Conservation (phyloP, 2,888 invertebrate genomes). For the Rapana venosa region DNA sequence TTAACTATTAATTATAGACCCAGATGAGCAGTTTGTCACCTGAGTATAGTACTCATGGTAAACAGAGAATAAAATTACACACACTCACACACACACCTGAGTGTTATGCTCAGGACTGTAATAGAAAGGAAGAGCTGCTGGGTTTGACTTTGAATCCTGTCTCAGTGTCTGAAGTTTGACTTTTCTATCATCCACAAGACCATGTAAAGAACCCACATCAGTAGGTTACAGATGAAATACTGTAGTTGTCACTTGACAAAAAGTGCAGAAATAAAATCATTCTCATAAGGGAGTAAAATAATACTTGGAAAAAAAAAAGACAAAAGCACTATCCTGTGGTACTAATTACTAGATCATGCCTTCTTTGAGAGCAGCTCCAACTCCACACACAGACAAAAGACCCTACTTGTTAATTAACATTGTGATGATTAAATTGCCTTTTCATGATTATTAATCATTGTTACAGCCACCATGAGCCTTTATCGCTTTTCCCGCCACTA, state of each 20-base stretch:
- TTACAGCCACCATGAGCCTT: slow-evolving; percentile 43
- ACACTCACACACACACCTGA: background rate
- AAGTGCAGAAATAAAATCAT: no score
- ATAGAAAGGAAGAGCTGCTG: background rate
- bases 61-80: background rate
- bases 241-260: no score
- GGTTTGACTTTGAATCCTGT: background rate
- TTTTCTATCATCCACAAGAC: background rate
- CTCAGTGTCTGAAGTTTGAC: background rate
- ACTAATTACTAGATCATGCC: background rate
- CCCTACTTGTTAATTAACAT: background rate
- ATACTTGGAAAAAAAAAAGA: no score
- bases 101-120: no score
- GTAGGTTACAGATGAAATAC: no score
- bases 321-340: no score
- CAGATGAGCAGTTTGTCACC: background rate
- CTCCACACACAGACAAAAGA: background rate
- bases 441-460: background rate
- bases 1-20: background rate
- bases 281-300: no score
- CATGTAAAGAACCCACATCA: background rate
- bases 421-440: background rate
- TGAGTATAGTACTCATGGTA: background rate
- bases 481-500: slow-evolving; percentile 62
- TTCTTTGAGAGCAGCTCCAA: background rate